Evolutionary conservation across 92 coral and sea anemone genomes (phyloP), one percentile per base, ranked within the genome.

Genomic region (Scolanthus callimorphus): DNA sequence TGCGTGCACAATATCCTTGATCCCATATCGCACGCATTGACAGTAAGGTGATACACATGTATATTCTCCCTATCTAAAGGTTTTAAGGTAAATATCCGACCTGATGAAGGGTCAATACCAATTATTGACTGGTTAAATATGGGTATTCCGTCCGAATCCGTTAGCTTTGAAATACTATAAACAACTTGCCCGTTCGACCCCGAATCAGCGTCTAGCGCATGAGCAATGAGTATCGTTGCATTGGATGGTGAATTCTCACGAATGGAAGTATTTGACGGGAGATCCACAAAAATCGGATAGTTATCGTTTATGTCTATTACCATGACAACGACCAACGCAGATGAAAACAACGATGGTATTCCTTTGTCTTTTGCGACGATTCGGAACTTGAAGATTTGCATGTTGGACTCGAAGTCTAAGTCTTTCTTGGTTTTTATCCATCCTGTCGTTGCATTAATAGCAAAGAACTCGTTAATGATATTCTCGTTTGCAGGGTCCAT

Each of bases 251-350:
- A 27, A 51, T 64, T 41, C 25, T 64, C 59, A 2, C 25, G 29
- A 29, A 64, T 26, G 2, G 59, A 27, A 23, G 30, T 4, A 20
- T 0, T 39, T 20, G 20, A 20, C 2, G 60, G 72, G 2, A 65
- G 9, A 25, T 38, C 38, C 6, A 22, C 21, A 25, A 77, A 78
- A 22, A 56, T 57, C n/a, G 85, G 85, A 11, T 62, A 47, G 31
- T 73, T 70, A 38, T 78, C 78, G 25, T 78, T 78, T 13, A 46
- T 53, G 31, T 79, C 79, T 11, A 59, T 61, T 23, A 79, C 69
- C 29, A 41, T 71, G 31, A 79, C 55, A 12, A 39, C 23, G 19
- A 79, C 73, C 20, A 31, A 25, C 3, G 54, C 56, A 38, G 17
- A 51, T 13, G 79, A 48, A 49, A n/a, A 25, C 11, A 64, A 39